Conservation (phyloP, 1,140 invertebrate genomes). For the Formica exsecta region DNA sequence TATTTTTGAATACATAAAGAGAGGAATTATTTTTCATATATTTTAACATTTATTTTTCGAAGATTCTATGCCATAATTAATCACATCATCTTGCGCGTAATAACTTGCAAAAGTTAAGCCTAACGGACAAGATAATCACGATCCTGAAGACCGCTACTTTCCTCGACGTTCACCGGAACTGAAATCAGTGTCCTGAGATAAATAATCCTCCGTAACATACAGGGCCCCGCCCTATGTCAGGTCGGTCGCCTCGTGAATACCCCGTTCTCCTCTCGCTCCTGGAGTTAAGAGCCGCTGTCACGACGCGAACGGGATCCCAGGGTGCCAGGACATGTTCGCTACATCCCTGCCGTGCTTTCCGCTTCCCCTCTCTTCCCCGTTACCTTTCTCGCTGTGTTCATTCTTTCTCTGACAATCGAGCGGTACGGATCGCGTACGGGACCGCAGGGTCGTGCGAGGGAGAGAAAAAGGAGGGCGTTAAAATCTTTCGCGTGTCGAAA, state of each 20-base stretch:
- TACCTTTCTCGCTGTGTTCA: constrained; percentile 69
- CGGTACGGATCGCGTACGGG: constrained; percentile 65
- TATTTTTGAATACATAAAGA: neutral
- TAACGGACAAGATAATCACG: neutral
- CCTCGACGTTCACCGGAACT: neutral
- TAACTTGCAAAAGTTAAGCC: neutral
- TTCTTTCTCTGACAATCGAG: constrained; percentile 77
- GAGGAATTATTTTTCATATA: neutral
- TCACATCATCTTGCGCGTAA: neutral
- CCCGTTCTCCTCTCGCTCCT: constrained; percentile 48
- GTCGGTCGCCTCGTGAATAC: constrained; percentile 29
- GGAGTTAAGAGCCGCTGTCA: constrained; percentile 67
- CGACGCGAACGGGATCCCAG: constrained; percentile 62
- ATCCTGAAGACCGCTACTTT: constrained; percentile 55
- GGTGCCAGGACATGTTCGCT: constrained; percentile 63
- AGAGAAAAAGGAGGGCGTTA: constrained; percentile 4
- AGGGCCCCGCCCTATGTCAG: constrained; percentile 69
- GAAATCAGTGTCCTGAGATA: constrained; percentile 17
- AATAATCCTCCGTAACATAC: constrained; percentile 58
- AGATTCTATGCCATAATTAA: too few species aligned
- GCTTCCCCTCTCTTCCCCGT: constrained; percentile 40
- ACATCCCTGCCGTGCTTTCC: constrained; percentile 63
- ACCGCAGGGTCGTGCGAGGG: constrained; percentile 8
- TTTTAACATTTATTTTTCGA: neutral
- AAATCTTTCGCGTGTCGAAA: constrained; percentile 7